Percentiles rank a stretch among this genome's conserved stretches.
phyloP scores from a whole-genome alignment of 2,888 invertebrate genomes.

The Cistogaster globosa region DNA sequence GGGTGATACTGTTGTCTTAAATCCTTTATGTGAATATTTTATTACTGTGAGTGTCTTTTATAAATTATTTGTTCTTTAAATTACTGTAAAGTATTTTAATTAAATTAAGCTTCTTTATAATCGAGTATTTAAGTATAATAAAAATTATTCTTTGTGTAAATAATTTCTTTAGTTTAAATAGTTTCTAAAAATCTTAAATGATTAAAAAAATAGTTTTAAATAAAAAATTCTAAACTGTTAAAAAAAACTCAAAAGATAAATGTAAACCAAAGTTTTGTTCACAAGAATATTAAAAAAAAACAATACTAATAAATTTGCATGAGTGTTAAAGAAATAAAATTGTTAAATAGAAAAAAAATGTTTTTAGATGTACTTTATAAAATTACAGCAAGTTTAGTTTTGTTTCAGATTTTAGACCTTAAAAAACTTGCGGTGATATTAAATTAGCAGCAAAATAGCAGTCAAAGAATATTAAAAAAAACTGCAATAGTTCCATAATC shows the following conservation, averaged over 20 bases:
- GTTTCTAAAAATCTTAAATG: neutral
- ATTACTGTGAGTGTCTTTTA: neutral
- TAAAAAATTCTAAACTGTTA: slow-evolving; percentile 15
- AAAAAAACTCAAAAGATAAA: slow-evolving; percentile 33
- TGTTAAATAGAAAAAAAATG: too few relatives aligned
- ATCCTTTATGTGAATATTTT: slow-evolving; percentile 17
- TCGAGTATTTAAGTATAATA: neutral
- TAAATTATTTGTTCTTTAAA: too few relatives aligned
- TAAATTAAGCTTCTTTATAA: neutral
- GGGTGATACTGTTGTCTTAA: slow-evolving; percentile 64
- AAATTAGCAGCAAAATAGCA: too few relatives aligned
- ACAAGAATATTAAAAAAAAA: slow-evolving; percentile 39
- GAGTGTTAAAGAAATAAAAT: slow-evolving; percentile 5
- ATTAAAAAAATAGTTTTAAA: slow-evolving; percentile 42
- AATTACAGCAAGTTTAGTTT: too few relatives aligned
- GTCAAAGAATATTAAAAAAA: too few relatives aligned
- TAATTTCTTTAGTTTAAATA: slow-evolving; percentile 43
- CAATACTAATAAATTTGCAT: slow-evolving; percentile 36
- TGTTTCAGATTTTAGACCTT: too few relatives aligned
- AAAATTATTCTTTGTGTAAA: slow-evolving; percentile 41
- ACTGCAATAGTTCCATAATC: too few relatives aligned
- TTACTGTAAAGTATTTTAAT: neutral
- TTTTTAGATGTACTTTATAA: too few relatives aligned
- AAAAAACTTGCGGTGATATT: too few relatives aligned
- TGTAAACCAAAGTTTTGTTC: slow-evolving; percentile 69